These are phyloP conservation scores for Parus major DNA, from an alignment of 2,113 vertebrate species.

Conservation along the genomic window DNA sequence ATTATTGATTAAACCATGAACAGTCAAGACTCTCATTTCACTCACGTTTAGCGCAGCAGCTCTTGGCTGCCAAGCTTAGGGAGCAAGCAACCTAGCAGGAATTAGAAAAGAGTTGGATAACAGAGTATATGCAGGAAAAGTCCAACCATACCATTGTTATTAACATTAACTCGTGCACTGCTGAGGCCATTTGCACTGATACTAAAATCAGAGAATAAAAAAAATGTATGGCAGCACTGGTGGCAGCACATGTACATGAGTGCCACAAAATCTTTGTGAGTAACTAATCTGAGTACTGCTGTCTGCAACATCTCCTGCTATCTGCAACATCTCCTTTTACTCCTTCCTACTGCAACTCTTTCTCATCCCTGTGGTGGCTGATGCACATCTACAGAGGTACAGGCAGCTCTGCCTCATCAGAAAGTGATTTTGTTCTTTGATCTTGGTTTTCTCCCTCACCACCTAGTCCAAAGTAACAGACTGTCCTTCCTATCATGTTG, in stretches of 20 bases:
- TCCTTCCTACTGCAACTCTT: neutral
- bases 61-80: conserved; percentile 59
- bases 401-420: neutral
- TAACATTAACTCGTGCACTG: conserved; percentile 44
- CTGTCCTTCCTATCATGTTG: neutral
- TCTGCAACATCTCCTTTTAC: neutral
- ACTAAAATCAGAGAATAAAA: conserved; percentile 47
- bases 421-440: neutral
- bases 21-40: conserved; percentile 58
- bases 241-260: neutral
- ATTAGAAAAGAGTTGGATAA: conserved; percentile 47
- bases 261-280: neutral
- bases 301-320: neutral
- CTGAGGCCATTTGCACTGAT: conserved; percentile 20
- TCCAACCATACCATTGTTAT: neutral
- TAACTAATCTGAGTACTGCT: neutral
- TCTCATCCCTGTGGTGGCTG: neutral
- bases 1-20: conserved; percentile 72
- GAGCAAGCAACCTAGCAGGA: conserved; percentile 36
- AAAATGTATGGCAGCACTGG: neutral
- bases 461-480: neutral
- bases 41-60: conserved; percentile 61
- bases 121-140: conserved; percentile 23
- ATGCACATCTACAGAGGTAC: neutral
- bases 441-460: neutral